A percentile compares a stretch with the other conserved stretches of the same genome.
Evolutionary conservation across 2,888 invertebrate genomes (phyloP).

Genomic region (Trachelus stipa): DNA sequence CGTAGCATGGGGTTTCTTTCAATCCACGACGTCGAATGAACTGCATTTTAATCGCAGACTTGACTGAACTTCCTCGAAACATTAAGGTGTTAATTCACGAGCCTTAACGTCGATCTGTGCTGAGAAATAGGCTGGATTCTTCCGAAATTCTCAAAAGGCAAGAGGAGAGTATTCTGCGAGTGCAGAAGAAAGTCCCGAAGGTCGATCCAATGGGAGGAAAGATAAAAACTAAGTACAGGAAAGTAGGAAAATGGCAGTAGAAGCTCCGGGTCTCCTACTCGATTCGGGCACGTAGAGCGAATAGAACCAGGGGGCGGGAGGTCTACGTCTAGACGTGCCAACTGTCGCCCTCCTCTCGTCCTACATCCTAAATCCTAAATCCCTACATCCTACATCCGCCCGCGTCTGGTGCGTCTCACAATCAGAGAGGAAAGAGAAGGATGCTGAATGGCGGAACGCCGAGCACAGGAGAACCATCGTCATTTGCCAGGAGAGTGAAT

Average conservation of each 20-base stretch:
- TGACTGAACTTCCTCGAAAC: slow-evolving; percentile 55
- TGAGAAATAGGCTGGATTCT: too few relatives aligned
- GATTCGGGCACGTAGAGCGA: slow-evolving; percentile 3
- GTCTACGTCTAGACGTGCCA: too few relatives aligned
- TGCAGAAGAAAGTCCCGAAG: slow-evolving; percentile 40
- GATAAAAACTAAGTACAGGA: slow-evolving; percentile 33
- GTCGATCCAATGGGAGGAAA: slow-evolving; percentile 45
- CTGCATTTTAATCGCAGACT: slow-evolving; percentile 65
- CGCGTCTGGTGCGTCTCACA: too few relatives aligned
- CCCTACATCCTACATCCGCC: too few relatives aligned
- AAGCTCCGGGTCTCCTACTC: background rate
- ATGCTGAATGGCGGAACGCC: slow-evolving; percentile 7
- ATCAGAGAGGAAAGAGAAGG: slow-evolving; percentile 11
- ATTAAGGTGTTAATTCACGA: slow-evolving; percentile 62
- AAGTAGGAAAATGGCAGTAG: too few relatives aligned
- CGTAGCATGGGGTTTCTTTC: background rate
- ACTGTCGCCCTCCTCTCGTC: too few relatives aligned
- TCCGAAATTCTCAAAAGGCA: too few relatives aligned
- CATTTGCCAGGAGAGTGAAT: slow-evolving; percentile 36
- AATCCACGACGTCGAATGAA: slow-evolving; percentile 26
- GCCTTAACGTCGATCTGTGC: too few relatives aligned
- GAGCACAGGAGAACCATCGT: slow-evolving; percentile 19
- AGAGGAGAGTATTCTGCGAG: too few relatives aligned
- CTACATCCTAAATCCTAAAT: too few relatives aligned
- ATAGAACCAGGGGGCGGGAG: slow-evolving; percentile 28